Conservation (phyloP, 2,113 vertebrate species). For the Ciconia maguari region DNA sequence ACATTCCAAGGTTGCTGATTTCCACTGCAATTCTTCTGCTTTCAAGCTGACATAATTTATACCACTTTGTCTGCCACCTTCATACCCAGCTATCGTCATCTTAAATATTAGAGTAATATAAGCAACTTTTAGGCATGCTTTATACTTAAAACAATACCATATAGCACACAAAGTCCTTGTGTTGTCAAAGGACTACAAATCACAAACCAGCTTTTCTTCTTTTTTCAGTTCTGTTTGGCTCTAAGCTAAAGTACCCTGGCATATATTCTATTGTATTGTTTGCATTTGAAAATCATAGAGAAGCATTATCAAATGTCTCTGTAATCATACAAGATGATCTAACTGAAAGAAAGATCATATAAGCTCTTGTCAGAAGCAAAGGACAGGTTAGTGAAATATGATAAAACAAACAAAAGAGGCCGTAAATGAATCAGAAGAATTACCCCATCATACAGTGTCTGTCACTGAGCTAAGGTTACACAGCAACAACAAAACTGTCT, state of each 20-base stretch:
- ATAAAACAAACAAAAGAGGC: not conserved
- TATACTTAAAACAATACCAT: not conserved
- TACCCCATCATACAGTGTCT: not conserved
- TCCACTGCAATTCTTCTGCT: not conserved
- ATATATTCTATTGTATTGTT: not conserved
- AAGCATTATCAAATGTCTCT: not conserved
- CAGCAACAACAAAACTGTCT: constrained; percentile 32
- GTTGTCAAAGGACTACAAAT: constrained; percentile 53
- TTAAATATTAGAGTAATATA: constrained; percentile 65
- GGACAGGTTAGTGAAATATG: not conserved
- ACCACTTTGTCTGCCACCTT: constrained; percentile 50
- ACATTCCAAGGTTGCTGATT: constrained; percentile 47
- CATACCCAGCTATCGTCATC: constrained; percentile 25
- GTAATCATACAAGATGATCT: not conserved
- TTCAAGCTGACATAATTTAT: constrained; percentile 68
- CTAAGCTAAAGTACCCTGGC: not conserved
- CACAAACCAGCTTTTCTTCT: not conserved
- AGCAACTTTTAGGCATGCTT: constrained; percentile 39
- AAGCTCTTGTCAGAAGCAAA: not conserved
- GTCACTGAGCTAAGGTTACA: not conserved
- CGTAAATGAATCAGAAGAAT: constrained; percentile 23
- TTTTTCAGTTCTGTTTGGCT: constrained; percentile 39
- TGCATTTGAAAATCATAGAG: constrained; percentile 33
- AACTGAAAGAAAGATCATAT: not conserved
- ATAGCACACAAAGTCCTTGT: not conserved